Evolutionary conservation across 2,797 vertebrate genomes (phyloP).

Genomic region (Tiaroga cobitis): DNA sequence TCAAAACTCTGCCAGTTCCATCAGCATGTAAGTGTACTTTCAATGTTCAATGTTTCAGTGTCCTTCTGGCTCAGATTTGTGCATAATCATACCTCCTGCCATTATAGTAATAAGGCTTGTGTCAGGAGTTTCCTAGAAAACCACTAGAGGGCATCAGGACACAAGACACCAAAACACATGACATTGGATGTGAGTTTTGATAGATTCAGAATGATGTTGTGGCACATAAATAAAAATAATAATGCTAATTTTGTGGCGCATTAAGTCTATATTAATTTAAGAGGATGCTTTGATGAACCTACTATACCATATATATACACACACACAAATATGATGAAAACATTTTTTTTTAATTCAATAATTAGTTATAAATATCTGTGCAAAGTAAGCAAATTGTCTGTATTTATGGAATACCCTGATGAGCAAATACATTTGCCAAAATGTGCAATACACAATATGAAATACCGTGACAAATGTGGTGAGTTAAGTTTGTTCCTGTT

Average conservation of each 20-base stretch:
- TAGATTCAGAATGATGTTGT: not conserved
- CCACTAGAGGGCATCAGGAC: slow-evolving; percentile 29
- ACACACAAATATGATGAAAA: not conserved
- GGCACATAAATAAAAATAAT: too few relatives aligned
- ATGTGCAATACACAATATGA: not conserved
- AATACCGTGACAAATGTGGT: not conserved
- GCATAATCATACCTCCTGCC: not conserved
- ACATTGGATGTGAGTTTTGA: too few relatives aligned
- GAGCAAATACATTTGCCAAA: not conserved
- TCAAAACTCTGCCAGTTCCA: not conserved
- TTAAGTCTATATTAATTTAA: not conserved
- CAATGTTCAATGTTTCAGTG: too few relatives aligned
- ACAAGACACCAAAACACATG: not conserved
- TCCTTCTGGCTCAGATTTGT: not conserved
- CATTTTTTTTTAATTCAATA: not conserved
- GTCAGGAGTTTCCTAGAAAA: not conserved
- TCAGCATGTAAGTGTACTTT: slow-evolving; percentile 20
- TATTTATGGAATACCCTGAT: not conserved
- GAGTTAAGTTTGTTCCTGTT: not conserved
- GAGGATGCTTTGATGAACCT: not conserved
- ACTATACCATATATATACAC: not conserved
- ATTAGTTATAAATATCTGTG: not conserved
- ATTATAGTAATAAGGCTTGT: not conserved
- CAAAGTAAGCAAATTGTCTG: not conserved
- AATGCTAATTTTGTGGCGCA: too few relatives aligned